Evolutionary conservation across 2,888 invertebrate genomes (phyloP).

Genomic region (Diogma glabrata): DNA sequence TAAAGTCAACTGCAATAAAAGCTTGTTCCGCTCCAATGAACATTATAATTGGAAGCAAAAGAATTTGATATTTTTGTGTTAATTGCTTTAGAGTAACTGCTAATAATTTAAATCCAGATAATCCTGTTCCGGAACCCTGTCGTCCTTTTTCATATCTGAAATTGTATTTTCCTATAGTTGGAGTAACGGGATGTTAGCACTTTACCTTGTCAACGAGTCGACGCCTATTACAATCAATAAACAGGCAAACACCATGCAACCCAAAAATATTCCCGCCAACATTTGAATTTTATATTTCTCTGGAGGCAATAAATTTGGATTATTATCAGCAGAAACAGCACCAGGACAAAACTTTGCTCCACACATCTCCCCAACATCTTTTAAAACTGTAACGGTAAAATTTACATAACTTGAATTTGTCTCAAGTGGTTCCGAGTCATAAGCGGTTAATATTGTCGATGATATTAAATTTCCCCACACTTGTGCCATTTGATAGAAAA

Average conservation of each 20-base stretch:
- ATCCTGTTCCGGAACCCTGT: conserved; percentile 45
- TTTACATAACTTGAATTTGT: not conserved
- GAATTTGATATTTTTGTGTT: conserved; percentile 63
- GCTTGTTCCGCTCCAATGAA: conserved; percentile 93
- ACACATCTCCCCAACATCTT: conserved; percentile 48
- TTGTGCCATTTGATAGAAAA: conserved; percentile 93
- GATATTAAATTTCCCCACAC: conserved; percentile 90
- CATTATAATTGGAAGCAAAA: conserved; percentile 80
- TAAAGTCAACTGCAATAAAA: conserved; percentile 76
- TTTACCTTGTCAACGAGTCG: conserved; percentile 68
- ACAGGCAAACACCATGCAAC: conserved; percentile 65
- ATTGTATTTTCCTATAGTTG: not conserved
- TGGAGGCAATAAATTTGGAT: conserved; percentile 61
- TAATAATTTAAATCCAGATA: conserved; percentile 53
- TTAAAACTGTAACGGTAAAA: conserved; percentile 21
- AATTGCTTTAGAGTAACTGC: conserved; percentile 69
- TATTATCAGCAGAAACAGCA: conserved; percentile 37
- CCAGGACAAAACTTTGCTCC: conserved; percentile 66
- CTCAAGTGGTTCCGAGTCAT: conserved; percentile 15
- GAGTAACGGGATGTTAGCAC: not conserved
- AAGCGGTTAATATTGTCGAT: conserved; percentile 43
- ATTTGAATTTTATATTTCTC: conserved; percentile 60
- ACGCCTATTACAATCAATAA: conserved; percentile 65
- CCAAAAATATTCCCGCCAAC: conserved; percentile 69
- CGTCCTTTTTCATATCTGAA: conserved; percentile 47